Base-by-base conservation (phyloP, 2,888 invertebrate genomes). In the Heliconius aoede region DNA sequence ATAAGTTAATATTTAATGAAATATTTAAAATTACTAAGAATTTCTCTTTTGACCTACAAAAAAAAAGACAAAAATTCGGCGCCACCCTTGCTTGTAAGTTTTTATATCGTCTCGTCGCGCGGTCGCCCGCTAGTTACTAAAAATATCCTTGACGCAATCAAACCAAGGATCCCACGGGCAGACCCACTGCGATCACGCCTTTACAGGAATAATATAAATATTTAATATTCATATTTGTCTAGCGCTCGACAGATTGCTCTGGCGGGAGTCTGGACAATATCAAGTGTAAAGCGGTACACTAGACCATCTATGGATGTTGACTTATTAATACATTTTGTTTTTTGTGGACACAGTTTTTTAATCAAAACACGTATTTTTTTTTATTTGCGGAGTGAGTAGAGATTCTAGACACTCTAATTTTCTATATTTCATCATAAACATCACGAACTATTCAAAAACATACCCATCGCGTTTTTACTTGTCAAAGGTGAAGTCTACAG, bases 131-230 rank as follows among this genome's bases (percentile, higher is more conserved):
- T 80, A 78, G 73, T 72, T 73, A 84, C 92, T 93, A 93, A 91
- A 94, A 92, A 93, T 93, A 93, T 85, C 89, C 86, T 85, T 94
- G 94, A 93, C 91, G 93, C 87, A 90, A 90, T 85, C 83, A 80
- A 82, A 84, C 83, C 83, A 84, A 82, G 84, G 83, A 85, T 91
- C 91, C 90, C 91, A 91, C 90, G 91, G 87, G 84, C 85, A 82
- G 84, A 80, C 83, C 79, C 80, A 77, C 26, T 74, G 76, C 81
- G 80, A 82, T 84, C 82, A 83, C 82, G 83, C 84, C 84, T 83
- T 80, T 82, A 82, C 85, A 84, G 85, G 80, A 85, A 86, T 87
- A 89, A 90, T 89, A 90, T 93, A 92, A 92, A 93, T 93, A 93
- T 93, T 93, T 91, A 89, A 91, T 89, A 76, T 74, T 75, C 64